Conservation (phyloP, 2,888 invertebrate species). For the Hirtodrosophila cameraria region DNA sequence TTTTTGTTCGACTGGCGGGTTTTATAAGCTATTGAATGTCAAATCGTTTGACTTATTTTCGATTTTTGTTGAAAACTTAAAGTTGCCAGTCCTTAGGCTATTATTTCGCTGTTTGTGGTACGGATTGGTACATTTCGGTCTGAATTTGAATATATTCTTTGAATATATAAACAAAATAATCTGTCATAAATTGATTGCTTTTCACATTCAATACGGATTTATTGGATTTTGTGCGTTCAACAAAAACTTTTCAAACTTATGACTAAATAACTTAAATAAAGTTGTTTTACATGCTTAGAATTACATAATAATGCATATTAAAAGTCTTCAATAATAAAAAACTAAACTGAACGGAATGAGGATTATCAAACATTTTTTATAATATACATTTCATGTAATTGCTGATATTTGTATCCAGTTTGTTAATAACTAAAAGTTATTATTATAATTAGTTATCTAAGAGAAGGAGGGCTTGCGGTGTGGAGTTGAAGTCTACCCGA, state of each 20-base stretch:
- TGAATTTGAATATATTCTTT: too few relatives aligned
- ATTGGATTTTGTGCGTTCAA: constrained; percentile 67
- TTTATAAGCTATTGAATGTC: too few relatives aligned
- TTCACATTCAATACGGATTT: constrained; percentile 42
- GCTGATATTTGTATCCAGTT: constrained; percentile 17
- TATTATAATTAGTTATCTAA: constrained; percentile 24
- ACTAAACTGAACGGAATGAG: constrained; percentile 65
- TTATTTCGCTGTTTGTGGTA: too few relatives aligned
- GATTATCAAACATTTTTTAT: constrained; percentile 30
- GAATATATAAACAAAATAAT: too few relatives aligned
- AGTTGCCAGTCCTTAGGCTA: too few relatives aligned
- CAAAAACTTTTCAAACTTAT: constrained; percentile 63
- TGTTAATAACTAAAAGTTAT: constrained; percentile 25
- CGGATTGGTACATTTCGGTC: too few relatives aligned
- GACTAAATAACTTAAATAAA: constrained; percentile 71
- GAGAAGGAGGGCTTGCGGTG: constrained; percentile 14
- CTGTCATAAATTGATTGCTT: too few relatives aligned
- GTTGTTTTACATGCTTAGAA: constrained; percentile 62
- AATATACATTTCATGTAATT: constrained; percentile 30
- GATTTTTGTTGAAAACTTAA: too few relatives aligned
- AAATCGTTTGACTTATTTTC: too few relatives aligned
- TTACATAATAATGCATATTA: constrained; percentile 66
- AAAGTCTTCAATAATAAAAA: constrained; percentile 52
- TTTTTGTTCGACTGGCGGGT: too few relatives aligned
- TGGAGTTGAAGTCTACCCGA: constrained; percentile 33